These are phyloP conservation scores for Noturus placidus DNA, from an alignment of 2,113 vertebrate species.

Conservation along the genomic window DNA sequence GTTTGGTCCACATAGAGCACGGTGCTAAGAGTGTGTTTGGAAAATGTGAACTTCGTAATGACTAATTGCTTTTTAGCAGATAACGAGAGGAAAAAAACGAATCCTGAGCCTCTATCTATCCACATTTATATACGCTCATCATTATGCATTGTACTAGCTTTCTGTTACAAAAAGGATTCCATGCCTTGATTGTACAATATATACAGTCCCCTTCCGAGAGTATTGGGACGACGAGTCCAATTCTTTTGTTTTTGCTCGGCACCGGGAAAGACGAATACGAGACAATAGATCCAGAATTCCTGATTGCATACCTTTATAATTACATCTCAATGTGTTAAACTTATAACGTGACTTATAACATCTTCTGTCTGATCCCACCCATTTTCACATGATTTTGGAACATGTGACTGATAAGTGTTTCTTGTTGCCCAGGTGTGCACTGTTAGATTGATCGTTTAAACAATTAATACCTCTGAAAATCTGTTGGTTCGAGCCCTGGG, in stretches of 20 bases:
- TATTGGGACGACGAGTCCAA: background rate
- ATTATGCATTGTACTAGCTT: background rate
- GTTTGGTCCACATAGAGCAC: conserved; percentile 2
- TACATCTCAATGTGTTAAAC: background rate
- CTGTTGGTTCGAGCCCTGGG: too few species aligned
- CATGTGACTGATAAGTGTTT: background rate
- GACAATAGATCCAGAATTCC: background rate
- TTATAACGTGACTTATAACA: background rate
- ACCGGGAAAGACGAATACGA: background rate
- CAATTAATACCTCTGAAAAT: too few species aligned
- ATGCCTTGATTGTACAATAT: background rate
- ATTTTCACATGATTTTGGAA: background rate
- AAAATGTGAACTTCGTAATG: background rate
- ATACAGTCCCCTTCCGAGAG: background rate
- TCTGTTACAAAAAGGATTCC: background rate
- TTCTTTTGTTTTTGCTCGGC: background rate
- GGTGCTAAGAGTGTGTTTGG: background rate
- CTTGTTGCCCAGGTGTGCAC: background rate
- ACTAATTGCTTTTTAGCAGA: background rate
- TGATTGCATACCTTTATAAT: too few species aligned
- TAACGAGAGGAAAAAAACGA: background rate
- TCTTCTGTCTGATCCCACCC: background rate
- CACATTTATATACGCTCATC: background rate
- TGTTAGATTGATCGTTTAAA: background rate
- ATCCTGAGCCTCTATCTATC: background rate